A percentile compares a stretch with the other conserved stretches of the same genome.
Evolutionary conservation across 1,140 invertebrate genomes (phyloP).

Genomic region (Cephus cinctus): DNA sequence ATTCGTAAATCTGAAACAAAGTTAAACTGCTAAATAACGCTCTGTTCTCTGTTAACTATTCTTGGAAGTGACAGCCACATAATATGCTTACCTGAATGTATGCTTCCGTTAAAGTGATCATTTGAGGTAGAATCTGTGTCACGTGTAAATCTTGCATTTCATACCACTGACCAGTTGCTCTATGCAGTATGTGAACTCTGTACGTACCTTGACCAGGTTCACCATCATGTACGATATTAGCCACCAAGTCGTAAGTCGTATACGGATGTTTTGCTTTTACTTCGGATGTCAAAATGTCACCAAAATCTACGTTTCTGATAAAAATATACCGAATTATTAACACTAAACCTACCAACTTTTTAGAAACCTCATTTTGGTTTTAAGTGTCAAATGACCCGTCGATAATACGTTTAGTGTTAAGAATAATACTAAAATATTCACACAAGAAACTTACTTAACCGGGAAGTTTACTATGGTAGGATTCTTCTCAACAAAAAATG

Average conservation of each 20-base stretch:
- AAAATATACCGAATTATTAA: conserved; percentile 26
- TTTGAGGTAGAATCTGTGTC: conserved; percentile 96
- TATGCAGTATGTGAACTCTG: conserved; percentile 93
- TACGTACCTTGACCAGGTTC: conserved; percentile 93
- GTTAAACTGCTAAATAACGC: too few relatives aligned
- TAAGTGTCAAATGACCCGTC: too few relatives aligned
- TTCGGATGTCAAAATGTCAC: conserved; percentile 88
- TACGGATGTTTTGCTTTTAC: conserved; percentile 75
- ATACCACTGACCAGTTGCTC: conserved; percentile 84
- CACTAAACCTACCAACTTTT: too few relatives aligned
- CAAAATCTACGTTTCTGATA: conserved; percentile 93
- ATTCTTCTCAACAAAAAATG: conserved; percentile 99
- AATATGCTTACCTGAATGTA: conserved; percentile 92
- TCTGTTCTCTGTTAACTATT: too few relatives aligned
- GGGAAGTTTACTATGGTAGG: conserved; percentile 99
- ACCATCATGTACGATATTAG: conserved; percentile 98
- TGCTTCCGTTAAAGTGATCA: conserved; percentile 98
- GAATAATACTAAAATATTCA: conserved; percentile 3
- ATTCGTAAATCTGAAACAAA: conserved; percentile 46
- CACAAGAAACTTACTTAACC: conserved; percentile 78
- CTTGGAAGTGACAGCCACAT: too few relatives aligned
- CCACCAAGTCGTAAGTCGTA: conserved; percentile 93
- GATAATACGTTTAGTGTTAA: too few relatives aligned
- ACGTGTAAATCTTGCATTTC: conserved; percentile 99
- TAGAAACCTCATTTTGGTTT: too few relatives aligned